Evolutionary conservation across 1,140 invertebrate species (phyloP).

Genomic region (Platorchestia sp.): DNA sequence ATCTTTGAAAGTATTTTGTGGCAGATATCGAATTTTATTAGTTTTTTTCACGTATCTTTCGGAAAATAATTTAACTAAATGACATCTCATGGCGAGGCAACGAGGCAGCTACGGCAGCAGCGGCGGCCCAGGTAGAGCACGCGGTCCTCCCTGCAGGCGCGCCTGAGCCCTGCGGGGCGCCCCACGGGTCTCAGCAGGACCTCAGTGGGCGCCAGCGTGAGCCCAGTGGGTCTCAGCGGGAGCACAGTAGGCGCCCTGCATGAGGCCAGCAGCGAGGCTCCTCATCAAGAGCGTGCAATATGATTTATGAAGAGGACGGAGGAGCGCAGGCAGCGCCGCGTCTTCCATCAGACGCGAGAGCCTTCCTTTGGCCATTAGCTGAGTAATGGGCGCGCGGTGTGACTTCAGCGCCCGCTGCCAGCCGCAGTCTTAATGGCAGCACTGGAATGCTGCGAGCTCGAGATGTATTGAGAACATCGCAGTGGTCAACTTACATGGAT

Average conservation of each 20-base stretch:
- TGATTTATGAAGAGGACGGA: neutral
- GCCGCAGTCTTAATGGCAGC: neutral
- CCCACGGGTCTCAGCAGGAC: neutral
- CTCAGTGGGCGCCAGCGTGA: slow-evolving; percentile 18
- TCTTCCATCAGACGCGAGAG: slow-evolving; percentile 22
- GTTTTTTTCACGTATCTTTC: no score
- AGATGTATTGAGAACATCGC: neutral
- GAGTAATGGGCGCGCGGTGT: neutral
- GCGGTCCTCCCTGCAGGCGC: neutral
- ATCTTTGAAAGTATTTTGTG: no score
- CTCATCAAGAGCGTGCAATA: neutral
- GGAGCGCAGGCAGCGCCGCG: neutral
- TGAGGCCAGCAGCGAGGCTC: neutral
- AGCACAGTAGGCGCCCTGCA: neutral
- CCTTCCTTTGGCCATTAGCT: slow-evolving; percentile 2
- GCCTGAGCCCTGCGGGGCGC: neutral
- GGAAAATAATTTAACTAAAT: no score
- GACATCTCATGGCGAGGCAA: no score
- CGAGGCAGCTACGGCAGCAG: neutral
- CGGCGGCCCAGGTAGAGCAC: neutral
- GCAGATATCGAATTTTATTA: no score
- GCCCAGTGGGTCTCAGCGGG: slow-evolving; percentile 16
- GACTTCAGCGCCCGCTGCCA: slow-evolving; percentile 7
- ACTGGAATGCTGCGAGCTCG: neutral
- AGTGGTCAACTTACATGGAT: neutral